Conservation (phyloP, 1,140 invertebrate genomes). For the Platyura marginata region DNA sequence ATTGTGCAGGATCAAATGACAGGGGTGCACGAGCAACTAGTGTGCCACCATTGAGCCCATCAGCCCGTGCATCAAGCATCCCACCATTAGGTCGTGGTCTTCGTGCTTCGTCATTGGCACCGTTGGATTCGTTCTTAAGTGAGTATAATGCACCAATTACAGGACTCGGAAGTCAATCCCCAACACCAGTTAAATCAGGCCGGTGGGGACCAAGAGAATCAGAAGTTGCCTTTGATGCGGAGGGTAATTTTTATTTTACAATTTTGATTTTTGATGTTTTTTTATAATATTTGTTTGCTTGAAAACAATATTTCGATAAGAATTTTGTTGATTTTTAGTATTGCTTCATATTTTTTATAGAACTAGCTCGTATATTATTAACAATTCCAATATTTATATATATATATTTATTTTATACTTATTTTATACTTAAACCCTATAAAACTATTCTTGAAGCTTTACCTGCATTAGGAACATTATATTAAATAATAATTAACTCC, state of each 20-base stretch:
- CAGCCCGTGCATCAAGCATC: background rate
- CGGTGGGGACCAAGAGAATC: conserved; percentile 38
- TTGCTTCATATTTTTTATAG: background rate
- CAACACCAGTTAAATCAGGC: conserved; percentile 45
- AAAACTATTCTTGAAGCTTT: too few species aligned
- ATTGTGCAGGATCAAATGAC: background rate
- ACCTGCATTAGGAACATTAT: too few species aligned
- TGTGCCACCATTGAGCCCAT: conserved; percentile 5
- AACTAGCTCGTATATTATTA: too few species aligned
- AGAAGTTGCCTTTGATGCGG: conserved; percentile 47
- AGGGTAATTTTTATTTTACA: conserved; percentile 29
- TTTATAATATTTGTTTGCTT: background rate
- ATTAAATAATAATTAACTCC: too few species aligned
- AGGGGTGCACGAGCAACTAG: conserved; percentile 9
- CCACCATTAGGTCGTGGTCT: conserved; percentile 22
- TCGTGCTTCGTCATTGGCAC: conserved; percentile 24
- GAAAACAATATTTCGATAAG: background rate
- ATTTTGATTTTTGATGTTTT: background rate
- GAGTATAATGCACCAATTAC: conserved; percentile 27
- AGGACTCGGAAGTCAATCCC: conserved; percentile 32
- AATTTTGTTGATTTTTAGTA: background rate
- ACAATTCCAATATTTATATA: too few species aligned
- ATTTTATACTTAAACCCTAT: too few species aligned
- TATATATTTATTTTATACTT: too few species aligned
- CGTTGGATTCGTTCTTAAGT: conserved; percentile 31